A percentile compares a stretch with the other conserved stretches of the same genome.
These are phyloP conservation scores for Thripadectes ignobilis DNA, from an alignment of 2,797 vertebrate genomes.

Conservation along the genomic window DNA sequence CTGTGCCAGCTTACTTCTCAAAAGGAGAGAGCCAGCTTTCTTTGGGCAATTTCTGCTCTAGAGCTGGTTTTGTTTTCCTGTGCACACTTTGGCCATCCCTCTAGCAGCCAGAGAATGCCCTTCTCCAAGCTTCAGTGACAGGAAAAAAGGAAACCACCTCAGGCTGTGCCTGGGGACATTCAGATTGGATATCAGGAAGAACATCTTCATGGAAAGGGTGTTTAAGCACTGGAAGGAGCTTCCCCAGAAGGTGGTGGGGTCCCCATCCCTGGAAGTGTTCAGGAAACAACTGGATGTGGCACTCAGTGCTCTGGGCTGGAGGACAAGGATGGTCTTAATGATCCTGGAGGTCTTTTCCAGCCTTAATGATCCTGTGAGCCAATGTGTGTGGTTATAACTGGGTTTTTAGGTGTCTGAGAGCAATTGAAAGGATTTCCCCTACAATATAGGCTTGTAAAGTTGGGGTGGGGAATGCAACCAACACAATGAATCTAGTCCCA, in stretches of 20 bases:
- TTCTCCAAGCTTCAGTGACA: not conserved
- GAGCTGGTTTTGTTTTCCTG: not conserved
- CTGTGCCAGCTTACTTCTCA: not conserved
- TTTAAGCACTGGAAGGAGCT: not conserved
- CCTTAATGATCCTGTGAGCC: not conserved
- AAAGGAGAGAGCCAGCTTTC: not conserved
- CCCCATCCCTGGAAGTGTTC: not conserved
- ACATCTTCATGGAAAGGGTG: not conserved
- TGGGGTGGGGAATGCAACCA: not conserved
- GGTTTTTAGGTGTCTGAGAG: not conserved
- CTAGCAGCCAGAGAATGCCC: not conserved
- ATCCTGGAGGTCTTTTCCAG: not conserved
- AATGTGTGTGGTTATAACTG: not conserved
- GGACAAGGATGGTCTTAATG: rapidly evolving
- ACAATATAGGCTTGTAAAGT: not conserved
- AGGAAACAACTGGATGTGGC: rapidly evolving
- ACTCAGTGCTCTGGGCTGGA: not conserved
- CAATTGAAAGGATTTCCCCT: not conserved
- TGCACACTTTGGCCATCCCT: not conserved
- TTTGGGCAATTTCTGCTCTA: not conserved
- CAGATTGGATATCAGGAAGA: not conserved
- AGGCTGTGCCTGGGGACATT: not conserved
- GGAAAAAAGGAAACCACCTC: not conserved
- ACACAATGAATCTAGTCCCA: not conserved
- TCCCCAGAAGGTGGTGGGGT: not conserved